phyloP scores from a whole-genome alignment of 2,888 invertebrate genomes.

The Scaptomyza cyrtandrae region DNA sequence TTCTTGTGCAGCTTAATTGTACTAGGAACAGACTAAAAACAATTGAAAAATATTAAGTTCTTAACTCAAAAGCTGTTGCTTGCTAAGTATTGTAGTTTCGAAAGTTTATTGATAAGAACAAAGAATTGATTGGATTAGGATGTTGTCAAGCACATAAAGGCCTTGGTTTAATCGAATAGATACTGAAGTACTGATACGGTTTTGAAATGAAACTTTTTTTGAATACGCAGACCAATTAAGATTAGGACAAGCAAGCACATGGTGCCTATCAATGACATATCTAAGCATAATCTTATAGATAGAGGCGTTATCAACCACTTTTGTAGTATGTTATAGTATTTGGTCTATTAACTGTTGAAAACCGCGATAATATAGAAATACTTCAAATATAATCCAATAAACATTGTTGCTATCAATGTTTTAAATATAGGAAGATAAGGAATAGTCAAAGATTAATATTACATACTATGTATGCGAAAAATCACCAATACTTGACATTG shows the following conservation, averaged over 20 bases:
- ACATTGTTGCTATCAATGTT: conserved; percentile 9
- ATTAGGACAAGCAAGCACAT: background rate
- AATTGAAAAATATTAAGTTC: too few species aligned
- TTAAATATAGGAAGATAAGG: too few species aligned
- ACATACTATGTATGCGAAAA: background rate
- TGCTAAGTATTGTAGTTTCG: too few species aligned
- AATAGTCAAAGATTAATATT: background rate
- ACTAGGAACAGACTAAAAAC: too few species aligned
- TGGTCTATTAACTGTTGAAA: background rate
- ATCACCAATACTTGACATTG: background rate
- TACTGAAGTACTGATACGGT: background rate
- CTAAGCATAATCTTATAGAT: conserved; percentile 11
- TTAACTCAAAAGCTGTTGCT: too few species aligned
- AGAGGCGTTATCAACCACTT: conserved; percentile 17
- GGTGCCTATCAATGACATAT: conserved; percentile 2
- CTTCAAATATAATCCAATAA: conserved; percentile 9
- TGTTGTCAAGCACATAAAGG: conserved; percentile 1
- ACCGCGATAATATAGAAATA: background rate
- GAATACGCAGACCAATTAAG: background rate
- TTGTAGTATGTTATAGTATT: background rate
- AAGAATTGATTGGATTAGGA: background rate
- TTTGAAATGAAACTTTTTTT: background rate
- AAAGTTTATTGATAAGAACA: background rate
- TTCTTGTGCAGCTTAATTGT: too few species aligned
- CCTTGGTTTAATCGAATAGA: background rate